Conservation (phyloP, 2,113 vertebrate species). For the Syngnathus floridae region DNA sequence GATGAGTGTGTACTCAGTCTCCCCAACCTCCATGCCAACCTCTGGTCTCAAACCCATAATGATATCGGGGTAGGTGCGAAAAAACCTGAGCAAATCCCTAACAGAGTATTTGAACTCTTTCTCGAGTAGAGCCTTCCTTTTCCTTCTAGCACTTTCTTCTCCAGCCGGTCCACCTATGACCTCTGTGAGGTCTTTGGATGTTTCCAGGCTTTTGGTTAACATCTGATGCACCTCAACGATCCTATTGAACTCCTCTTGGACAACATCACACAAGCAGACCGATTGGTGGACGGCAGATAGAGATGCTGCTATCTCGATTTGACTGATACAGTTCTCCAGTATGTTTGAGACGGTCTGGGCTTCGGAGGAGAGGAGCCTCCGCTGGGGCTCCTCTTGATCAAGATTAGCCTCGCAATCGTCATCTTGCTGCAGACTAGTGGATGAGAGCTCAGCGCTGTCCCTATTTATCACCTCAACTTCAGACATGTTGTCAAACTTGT, state of each 20-base stretch:
- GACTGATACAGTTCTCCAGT: conserved; percentile 69
- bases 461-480: conserved; percentile 1
- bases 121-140: conserved; percentile 13
- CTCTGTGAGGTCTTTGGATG: neutral
- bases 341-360: conserved; percentile 64
- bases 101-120: conserved; percentile 60
- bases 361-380: conserved; percentile 62
- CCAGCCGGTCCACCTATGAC: neutral
- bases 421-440: neutral
- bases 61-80: conserved; percentile 44
- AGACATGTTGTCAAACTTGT: conserved; percentile 36
- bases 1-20: conserved; percentile 38
- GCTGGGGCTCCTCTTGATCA: conserved; percentile 30
- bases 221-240: conserved; percentile 53
- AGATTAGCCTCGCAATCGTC: conserved; percentile 7
- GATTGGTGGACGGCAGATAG: conserved; percentile 41
- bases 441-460: neutral
- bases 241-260: conserved; percentile 38
- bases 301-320: conserved; percentile 58
- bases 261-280: conserved; percentile 13
- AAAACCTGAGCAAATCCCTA: conserved; percentile 64
- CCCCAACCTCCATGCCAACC: neutral
- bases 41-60: conserved; percentile 32
- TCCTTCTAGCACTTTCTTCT: neutral
- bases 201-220: conserved; percentile 41